These are phyloP conservation scores for Bombylius major DNA, from an alignment of 2,888 invertebrate genomes.

Conservation along the genomic window DNA sequence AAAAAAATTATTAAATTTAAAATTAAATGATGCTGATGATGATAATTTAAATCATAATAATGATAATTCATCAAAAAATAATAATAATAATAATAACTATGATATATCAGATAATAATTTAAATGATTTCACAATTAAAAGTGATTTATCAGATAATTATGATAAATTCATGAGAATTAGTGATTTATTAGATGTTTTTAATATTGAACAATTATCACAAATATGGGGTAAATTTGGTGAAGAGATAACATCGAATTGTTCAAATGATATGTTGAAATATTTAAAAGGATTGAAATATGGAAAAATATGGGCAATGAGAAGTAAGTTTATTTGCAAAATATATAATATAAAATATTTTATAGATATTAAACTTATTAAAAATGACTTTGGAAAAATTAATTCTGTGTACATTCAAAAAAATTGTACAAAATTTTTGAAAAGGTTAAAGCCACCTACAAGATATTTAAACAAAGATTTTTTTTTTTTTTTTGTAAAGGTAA, in stretches of 20 bases:
- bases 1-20: conserved; percentile 5
- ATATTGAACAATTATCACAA: conserved; percentile 26
- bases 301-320: conserved; percentile 34
- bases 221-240: conserved; percentile 25
- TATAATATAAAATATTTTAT: background rate
- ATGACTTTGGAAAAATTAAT: no score
- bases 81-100: no score
- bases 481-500: no score
- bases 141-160: conserved; percentile 17
- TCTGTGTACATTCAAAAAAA: no score
- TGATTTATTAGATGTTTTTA: conserved; percentile 32
- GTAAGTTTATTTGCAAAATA: conserved; percentile 22
- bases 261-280: conserved; percentile 29
- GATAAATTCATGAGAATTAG: conserved; percentile 25
- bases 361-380: background rate
- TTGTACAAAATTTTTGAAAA: no score
- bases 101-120: no score
- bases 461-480: no score
- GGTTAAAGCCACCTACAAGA: no score
- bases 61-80: background rate
- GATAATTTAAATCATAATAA: conserved; percentile 1
- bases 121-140: background rate
- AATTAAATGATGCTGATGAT: conserved; percentile 5
- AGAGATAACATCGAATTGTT: conserved; percentile 26
- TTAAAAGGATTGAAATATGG: conserved; percentile 26